Evolutionary conservation across 2,113 vertebrate species (phyloP), one percentile per base, ranked within the genome.

Genomic region (Irena cyanogastra): DNA sequence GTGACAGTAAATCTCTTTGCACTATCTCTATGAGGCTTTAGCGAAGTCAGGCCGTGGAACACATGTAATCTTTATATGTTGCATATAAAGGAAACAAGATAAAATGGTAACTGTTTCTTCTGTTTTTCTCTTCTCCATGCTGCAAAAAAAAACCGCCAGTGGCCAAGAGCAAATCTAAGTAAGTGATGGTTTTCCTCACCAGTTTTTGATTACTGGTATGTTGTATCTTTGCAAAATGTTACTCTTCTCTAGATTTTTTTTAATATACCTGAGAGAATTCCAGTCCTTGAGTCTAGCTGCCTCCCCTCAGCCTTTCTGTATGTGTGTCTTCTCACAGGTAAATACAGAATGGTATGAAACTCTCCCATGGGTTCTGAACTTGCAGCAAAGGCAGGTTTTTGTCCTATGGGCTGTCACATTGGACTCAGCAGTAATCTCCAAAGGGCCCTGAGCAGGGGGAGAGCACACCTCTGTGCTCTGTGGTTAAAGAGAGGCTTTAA

Each of bases 131-230:
- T 49, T 88, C 42, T 42, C 69, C 82, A 5, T 91, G 83, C 81
- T 92, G 88, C 28, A 94, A 93, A 97, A 97, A 93, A 91, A 11
- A 7, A 9, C 12, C n/a, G n/a, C 13, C 83, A 97, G 98, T 98
- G 96, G 98, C 98, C 96, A 98, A 97, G 96, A 96, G 92, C 97
- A 98, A 98, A 87, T 96, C 98, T 89, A 98, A 98, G 98, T 98
- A 98, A 98, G 98, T 98, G 90, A 49, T 74, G 39, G 37, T 27
- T 95, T 94, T 65, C 11, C 39, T 90, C 37, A 20, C 35, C 10
- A 4, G 17, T 35, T 66, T 69, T 87, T 87, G 47, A 53, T 53
- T 70, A n/a, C 23, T 61, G 16, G 2, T 61, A 37, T 23, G 8
- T 61, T 78, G 7, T 78, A 33, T 59, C 28, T 88, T 77, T 20